Conservation (phyloP, 2,888 invertebrate species). For the Aquatica leii region DNA sequence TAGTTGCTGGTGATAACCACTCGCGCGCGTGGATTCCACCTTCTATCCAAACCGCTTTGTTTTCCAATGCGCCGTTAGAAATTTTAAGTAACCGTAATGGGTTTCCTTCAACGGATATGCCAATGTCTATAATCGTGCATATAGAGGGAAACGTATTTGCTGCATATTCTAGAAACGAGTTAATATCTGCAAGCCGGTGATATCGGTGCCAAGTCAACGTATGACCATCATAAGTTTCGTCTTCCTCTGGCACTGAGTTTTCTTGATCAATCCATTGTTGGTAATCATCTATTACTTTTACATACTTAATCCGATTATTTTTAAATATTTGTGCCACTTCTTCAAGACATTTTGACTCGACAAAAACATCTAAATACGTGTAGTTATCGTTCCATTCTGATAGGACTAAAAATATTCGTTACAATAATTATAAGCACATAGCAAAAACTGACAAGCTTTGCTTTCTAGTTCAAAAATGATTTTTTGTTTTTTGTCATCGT, state of each 20-base stretch:
- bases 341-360: slow-evolving; percentile 70
- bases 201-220: slow-evolving; percentile 81
- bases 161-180: slow-evolving; percentile 76
- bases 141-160: slow-evolving; percentile 75
- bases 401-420: slow-evolving; percentile 10
- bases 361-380: slow-evolving; percentile 72
- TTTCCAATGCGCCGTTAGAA: slow-evolving; percentile 71
- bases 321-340: slow-evolving; percentile 70
- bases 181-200: slow-evolving; percentile 73
- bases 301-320: slow-evolving; percentile 70
- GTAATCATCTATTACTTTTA: slow-evolving; percentile 79
- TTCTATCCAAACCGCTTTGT: slow-evolving; percentile 76
- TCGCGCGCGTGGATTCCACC: slow-evolving; percentile 89
- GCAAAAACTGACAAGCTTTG: slow-evolving; percentile 64
- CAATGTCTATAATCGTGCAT: slow-evolving; percentile 77
- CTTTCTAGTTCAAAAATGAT: slow-evolving; percentile 65
- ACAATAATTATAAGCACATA: not conserved
- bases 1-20: slow-evolving; percentile 85
- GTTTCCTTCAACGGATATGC: slow-evolving; percentile 76
- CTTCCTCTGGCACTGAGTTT: no score
- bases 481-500: slow-evolving; percentile 64
- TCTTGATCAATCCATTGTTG: slow-evolving; percentile 82
- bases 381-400: slow-evolving; percentile 64
- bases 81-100: slow-evolving; percentile 76
- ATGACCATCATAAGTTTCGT: slow-evolving; percentile 55